Base-by-base conservation (phyloP, 2,888 invertebrate species). In the Lydus trimaculatus region DNA sequence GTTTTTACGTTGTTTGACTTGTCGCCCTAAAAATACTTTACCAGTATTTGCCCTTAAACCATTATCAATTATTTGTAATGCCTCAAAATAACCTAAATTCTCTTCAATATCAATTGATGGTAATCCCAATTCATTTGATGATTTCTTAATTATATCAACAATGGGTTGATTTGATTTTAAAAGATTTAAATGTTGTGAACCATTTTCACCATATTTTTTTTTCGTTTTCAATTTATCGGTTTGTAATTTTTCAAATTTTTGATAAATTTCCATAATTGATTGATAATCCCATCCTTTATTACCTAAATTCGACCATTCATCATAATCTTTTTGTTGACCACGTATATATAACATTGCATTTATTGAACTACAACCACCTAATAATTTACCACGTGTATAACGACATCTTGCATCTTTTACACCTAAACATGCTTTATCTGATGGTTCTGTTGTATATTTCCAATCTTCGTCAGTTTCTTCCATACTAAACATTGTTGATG, bases 1-100 rank as follows among this genome's bases (percentile, higher is more conserved):
- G 81, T 92, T 92, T 7, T 83, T 78, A 5, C 90, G 82, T 15
- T 88, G 81, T 39, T 87, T 85, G 0, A 84, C 59, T 83, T 85
- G 76, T 86, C 43, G n/a, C n/a, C 87, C 64, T 5, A 95, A 82
- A 80, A 91, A 95, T 0, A 91, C 94, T 85, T 93, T 95, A 7
- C 93, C 92, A 0, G 93, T 82, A 72, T 85, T 87, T 15, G 84
- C 80, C 43, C 86, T 76, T 2, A 83, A 80, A 76, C 87, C 80
- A 79, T 85, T 79, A 77, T 84, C 72, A 79, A 86, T 77, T n/a
- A 76, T 79, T 20, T 66, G 71, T 5, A 77, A 60, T 1, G 74
- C 23, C n/a, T 81, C 76, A 36, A 78, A 78, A 59, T 76, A 78
- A 6, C 84, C 84, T 33, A 80, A 68, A 3, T 74, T 72, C 3